Conservation (phyloP, 1,140 invertebrate genomes). For the Aphaenogaster ashmeadi region DNA sequence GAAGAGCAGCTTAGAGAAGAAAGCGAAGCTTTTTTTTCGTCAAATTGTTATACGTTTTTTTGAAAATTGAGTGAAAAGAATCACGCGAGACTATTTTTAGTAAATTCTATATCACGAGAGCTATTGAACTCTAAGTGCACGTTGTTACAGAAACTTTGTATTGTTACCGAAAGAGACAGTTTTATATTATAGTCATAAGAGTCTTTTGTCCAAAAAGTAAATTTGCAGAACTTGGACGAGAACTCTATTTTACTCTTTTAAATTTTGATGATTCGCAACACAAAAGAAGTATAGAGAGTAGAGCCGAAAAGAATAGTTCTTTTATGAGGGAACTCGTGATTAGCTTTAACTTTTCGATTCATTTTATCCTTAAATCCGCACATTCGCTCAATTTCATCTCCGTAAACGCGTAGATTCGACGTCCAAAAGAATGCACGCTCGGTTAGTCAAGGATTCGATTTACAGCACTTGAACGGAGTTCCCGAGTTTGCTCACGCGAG, state of each 20-base stretch:
- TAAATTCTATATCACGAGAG: neutral
- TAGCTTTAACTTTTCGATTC: neutral
- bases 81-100: constrained; percentile 12
- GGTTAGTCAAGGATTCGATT: constrained; percentile 4
- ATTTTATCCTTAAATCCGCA: neutral
- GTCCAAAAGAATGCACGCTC: neutral
- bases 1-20: neutral
- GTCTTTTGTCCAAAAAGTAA: neutral
- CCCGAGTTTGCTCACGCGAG: constrained; percentile 12
- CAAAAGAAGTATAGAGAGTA: neutral
- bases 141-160: constrained; percentile 17
- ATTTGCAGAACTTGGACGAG: neutral
- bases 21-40: neutral
- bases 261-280: neutral
- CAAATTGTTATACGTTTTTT: neutral
- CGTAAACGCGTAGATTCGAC: neutral
- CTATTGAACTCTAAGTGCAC: neutral
- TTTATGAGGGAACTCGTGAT: neutral
- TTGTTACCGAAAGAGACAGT: constrained; percentile 27
- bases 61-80: neutral
- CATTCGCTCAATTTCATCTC: neutral
- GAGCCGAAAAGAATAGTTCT: neutral
- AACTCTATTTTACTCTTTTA: constrained; percentile 3
- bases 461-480: neutral
- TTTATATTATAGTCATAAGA: constrained; percentile 7